phyloP scores from a whole-genome alignment of 2,888 invertebrate genomes.

The Nezara viridula region DNA sequence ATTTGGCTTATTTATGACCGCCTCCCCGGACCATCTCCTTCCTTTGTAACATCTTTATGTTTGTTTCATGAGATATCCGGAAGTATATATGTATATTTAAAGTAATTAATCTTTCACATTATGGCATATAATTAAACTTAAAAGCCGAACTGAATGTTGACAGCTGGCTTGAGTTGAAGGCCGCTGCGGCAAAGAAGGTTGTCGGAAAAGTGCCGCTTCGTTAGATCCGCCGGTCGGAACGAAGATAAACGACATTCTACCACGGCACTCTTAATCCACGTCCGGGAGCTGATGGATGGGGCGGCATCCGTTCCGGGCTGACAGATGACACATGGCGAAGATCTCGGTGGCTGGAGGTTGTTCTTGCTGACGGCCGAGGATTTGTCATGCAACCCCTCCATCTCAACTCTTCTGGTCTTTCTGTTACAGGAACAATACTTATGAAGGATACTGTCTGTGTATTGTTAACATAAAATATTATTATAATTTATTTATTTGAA shows the following conservation, averaged over 20 bases:
- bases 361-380: background rate
- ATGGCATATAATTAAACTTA: background rate
- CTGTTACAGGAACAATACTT: background rate
- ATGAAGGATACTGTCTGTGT: too few relatives aligned
- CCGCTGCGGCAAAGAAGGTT: background rate
- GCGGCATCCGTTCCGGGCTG: conserved; percentile 1
- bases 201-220: conserved; percentile 28
- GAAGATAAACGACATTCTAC: conserved; percentile 22
- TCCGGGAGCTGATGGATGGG: background rate
- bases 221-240: background rate
- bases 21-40: too few relatives aligned
- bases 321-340: conserved; percentile 32
- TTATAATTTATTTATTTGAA: too few relatives aligned
- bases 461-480: too few relatives aligned
- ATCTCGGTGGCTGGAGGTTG: conserved; percentile 11
- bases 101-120: background rate
- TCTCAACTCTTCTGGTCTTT: background rate
- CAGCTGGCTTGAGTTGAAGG: background rate
- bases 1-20: too few relatives aligned
- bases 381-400: background rate
- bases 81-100: background rate
- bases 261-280: conserved; percentile 43
- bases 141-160: background rate
- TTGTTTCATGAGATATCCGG: background rate
- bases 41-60: background rate